phyloP scores from a whole-genome alignment of 2,888 invertebrate species.

The Nemoura dubitans region DNA sequence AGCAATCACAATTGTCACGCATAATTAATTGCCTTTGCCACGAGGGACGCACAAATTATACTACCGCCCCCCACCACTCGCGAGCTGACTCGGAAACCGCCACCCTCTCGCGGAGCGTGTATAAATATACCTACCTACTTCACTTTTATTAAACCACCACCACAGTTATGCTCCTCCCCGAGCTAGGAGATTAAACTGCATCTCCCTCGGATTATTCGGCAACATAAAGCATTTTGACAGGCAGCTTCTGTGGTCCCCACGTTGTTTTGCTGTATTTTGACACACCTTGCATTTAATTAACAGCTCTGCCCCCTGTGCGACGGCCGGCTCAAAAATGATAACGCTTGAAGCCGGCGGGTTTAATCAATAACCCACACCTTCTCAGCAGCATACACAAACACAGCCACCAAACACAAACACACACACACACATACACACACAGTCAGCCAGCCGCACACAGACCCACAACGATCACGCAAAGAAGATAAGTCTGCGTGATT shows the following conservation, averaged over 20 bases:
- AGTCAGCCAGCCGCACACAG: not conserved
- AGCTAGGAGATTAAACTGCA: not conserved
- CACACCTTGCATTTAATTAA: slow-evolving; percentile 12
- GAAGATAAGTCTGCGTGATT: slow-evolving; percentile 14
- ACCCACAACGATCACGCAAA: not conserved
- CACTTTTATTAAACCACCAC: not conserved
- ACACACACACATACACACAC: not conserved
- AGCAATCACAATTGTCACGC: slow-evolving; percentile 12
- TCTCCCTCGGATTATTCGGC: not conserved
- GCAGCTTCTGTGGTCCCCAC: not conserved
- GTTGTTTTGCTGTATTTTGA: not conserved
- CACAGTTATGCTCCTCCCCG: not conserved
- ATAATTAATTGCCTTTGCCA: not conserved
- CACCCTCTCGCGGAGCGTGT: not conserved
- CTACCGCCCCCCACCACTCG: not conserved
- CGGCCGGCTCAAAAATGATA: not conserved
- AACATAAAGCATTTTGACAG: not conserved
- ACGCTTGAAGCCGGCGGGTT: not conserved
- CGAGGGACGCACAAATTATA: not conserved
- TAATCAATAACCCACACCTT: slow-evolving; percentile 33
- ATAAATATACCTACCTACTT: not conserved
- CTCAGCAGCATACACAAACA: not conserved
- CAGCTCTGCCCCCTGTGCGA: not conserved
- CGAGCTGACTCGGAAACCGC: not conserved
- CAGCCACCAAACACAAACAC: not conserved